A percentile compares a stretch with the other conserved stretches of the same genome.
Conservation (phyloP, 2,113 vertebrate genomes). For the Myrmophylax atrothorax region DNA sequence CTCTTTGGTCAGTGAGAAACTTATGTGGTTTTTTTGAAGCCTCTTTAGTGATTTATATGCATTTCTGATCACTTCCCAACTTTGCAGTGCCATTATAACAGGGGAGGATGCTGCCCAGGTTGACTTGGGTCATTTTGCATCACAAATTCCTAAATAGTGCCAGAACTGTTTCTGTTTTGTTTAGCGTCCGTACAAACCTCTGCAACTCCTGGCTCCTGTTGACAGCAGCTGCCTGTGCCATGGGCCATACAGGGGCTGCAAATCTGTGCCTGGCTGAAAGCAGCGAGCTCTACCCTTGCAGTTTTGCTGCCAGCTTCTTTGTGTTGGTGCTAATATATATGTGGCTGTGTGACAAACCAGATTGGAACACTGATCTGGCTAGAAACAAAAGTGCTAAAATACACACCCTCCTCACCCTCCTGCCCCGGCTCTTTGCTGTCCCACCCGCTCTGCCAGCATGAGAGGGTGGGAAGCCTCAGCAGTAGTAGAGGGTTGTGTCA, state of each 20-base stretch:
- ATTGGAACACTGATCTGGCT: not conserved
- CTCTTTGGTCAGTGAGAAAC: not conserved
- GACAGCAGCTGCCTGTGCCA: not conserved
- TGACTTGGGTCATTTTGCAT: not conserved
- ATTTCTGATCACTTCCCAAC: not conserved
- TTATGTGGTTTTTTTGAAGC: not conserved
- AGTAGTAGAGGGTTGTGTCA: not conserved
- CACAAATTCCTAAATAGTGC: accelerated
- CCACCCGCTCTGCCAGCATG: not conserved
- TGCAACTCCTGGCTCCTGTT: accelerated
- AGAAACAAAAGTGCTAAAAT: not conserved
- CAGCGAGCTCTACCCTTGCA: accelerated
- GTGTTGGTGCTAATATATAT: not conserved
- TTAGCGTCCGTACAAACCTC: accelerated
- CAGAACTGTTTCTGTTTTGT: not conserved
- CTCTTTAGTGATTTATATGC: not conserved
- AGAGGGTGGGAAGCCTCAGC: not conserved
- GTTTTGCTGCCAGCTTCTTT: not conserved
- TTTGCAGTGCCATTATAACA: not conserved
- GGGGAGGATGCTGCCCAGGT: not conserved
- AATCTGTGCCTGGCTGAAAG: not conserved
- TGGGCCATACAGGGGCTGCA: not conserved
- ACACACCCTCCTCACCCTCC: not conserved
- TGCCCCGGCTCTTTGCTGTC: not conserved
- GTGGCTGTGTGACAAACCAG: not conserved